Conservation (phyloP, 2,797 vertebrate species). For the Onychomys leucogaster region DNA sequence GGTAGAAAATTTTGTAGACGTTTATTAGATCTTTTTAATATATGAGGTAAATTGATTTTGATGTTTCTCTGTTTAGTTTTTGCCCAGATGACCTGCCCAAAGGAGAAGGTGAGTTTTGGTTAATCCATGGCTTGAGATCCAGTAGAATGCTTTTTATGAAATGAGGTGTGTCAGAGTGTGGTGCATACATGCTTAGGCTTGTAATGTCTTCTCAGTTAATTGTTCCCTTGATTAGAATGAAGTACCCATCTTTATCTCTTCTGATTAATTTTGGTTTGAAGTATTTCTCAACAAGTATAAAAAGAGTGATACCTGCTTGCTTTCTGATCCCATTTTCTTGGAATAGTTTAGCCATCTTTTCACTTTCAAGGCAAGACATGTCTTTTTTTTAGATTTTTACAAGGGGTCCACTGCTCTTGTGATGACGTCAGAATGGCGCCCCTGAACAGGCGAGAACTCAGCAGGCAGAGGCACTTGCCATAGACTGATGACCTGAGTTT, state of each 20-base stretch:
- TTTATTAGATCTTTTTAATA: background rate
- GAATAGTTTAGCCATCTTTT: background rate
- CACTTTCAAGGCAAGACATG: background rate
- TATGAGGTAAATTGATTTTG: background rate
- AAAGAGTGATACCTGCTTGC: background rate
- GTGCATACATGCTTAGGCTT: background rate
- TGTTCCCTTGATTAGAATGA: background rate
- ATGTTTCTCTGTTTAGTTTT: background rate
- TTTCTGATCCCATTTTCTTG: background rate
- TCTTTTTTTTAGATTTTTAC: background rate
- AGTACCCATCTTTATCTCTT: background rate
- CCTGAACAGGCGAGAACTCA: too few species aligned
- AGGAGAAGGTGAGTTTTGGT: background rate
- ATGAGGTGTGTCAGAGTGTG: background rate
- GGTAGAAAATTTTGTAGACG: background rate
- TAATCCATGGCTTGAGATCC: too few species aligned
- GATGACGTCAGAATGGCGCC: too few species aligned
- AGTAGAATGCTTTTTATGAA: background rate
- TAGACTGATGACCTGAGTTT: too few species aligned
- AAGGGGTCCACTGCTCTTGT: too few species aligned
- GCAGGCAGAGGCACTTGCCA: too few species aligned
- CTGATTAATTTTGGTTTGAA: background rate
- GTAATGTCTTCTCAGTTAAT: background rate
- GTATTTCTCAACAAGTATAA: background rate
- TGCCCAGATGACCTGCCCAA: background rate